phyloP scores from a whole-genome alignment of 2,888 invertebrate genomes.

The Sarcophaga caerulescens region DNA sequence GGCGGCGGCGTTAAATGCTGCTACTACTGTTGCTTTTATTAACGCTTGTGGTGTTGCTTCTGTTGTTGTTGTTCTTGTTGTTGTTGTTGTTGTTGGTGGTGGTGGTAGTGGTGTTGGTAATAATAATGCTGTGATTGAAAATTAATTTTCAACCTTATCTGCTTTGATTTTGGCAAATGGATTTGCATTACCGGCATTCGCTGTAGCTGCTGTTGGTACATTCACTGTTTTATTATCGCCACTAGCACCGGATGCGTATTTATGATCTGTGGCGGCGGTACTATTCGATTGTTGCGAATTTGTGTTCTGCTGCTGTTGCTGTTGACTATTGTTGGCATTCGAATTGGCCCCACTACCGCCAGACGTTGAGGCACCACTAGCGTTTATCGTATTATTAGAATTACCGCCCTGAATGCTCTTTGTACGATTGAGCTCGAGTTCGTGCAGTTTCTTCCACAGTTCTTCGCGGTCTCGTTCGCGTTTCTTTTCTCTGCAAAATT shows the following conservation, averaged over 20 bases:
- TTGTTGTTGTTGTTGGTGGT: conserved; percentile 50
- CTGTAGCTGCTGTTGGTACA: conserved; percentile 73
- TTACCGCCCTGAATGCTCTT: conserved; percentile 75
- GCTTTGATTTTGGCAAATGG: conserved; percentile 76
- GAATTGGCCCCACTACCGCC: conserved; percentile 69
- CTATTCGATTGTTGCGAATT: conserved; percentile 80
- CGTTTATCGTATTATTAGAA: conserved; percentile 66
- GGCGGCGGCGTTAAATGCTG: conserved; percentile 29
- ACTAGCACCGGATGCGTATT: conserved; percentile 73
- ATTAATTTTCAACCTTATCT: conserved; percentile 77
- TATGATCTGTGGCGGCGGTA: conserved; percentile 74
- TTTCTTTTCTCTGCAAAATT: conserved; percentile 79
- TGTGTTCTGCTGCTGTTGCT: conserved; percentile 72
- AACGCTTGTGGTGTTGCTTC: conserved; percentile 54
- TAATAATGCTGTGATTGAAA: conserved; percentile 66
- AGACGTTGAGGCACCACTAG: conserved; percentile 75
- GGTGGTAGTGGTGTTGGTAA: conserved; percentile 65
- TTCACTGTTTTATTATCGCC: conserved; percentile 78
- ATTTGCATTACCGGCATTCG: conserved; percentile 70
- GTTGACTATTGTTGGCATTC: conserved; percentile 70
- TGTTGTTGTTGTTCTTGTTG: conserved; percentile 41
- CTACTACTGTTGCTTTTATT: conserved; percentile 68
- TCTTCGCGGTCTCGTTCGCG: conserved; percentile 97
- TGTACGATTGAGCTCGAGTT: conserved; percentile 89
- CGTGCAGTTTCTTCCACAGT: conserved; percentile 97